Evolutionary conservation across 2,888 invertebrate species (phyloP), one percentile per base, ranked within the genome.

Genomic region (Stomorhina lunata): DNA sequence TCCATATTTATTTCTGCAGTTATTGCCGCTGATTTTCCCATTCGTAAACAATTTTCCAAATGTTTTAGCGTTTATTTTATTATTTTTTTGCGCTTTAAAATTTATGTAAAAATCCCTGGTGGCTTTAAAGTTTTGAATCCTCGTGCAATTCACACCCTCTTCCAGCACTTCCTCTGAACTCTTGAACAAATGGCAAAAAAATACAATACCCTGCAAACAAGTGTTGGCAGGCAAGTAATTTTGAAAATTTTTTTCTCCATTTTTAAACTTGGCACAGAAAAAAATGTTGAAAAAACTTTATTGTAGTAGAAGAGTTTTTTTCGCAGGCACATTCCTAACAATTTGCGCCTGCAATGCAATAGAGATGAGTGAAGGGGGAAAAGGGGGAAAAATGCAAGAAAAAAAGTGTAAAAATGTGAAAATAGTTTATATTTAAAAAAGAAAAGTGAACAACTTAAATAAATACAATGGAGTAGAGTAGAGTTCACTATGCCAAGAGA

Each of bases 231-330:
- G 66, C 32, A 53, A 53, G 27, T 7, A 7, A 9, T 59, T 25
- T 40, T 37, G 5, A 2, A 6, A 22, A 4, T 6, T 37, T 45
- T 57, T 45, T 45, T 29, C 17, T 20, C 55, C 43, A 15, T 43
- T 53, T 27, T 69, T 80, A 76, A 80, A 80, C 69, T 80, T 80
- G 80, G 80, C 80, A 80, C 63, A 63, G 43, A 43, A 68, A 80
- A 79, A 66, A 71, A 40, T 22, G 65, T 25, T 27, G n/a, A n/a
- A n/a, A n/a, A 66, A 72, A 65, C 17, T 71, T 57, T 45, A 29
- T 17, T 63, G 20, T 27, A 50, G 12, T 43, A 17, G 25, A 4
- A 2, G 20, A 66, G 22, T 66, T 48, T 80, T 55, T n/a, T 20
- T 34, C 59, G n/a, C n/a, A n/a, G n/a, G n/a, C 73, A 43, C 68